Conservation (phyloP, 2,113 vertebrate species). For the Rattus rattus region DNA sequence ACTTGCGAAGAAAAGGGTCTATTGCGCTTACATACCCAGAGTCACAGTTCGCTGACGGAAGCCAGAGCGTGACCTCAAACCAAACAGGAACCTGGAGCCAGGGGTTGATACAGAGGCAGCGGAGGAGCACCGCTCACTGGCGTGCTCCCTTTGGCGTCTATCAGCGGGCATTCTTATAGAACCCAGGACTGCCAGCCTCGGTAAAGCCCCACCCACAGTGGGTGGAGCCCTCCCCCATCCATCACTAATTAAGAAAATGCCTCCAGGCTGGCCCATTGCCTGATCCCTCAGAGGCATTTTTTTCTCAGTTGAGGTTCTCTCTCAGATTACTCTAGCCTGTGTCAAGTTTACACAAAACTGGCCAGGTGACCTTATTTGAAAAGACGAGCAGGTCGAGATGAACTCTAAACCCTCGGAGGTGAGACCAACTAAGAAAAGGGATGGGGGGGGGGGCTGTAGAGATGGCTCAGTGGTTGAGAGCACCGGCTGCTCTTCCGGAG, state of each 20-base stretch:
- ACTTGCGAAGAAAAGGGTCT: neutral
- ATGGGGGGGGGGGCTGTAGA: no score
- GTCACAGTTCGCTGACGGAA: neutral
- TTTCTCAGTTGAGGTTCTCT: neutral
- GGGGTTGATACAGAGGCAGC: neutral
- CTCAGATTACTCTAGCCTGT: neutral
- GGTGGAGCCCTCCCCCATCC: neutral
- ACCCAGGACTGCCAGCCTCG: neutral
- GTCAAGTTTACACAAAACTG: neutral
- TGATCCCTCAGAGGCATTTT: neutral
- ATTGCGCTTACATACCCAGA: neutral
- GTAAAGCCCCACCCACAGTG: neutral
- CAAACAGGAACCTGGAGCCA: neutral
- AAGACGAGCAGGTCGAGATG: neutral
- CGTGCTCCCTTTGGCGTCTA: neutral
- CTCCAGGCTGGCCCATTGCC: neutral
- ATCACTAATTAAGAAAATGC: neutral
- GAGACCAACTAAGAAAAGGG: neutral
- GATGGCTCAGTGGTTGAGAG: no score
- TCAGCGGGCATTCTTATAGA: neutral
- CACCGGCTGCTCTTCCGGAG: no score
- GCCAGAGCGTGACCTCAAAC: neutral
- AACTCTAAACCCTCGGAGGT: neutral
- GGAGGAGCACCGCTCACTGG: neutral
- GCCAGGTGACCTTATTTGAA: neutral